Evolutionary conservation across 1,140 invertebrate genomes (phyloP), one percentile per base, ranked within the genome.

Genomic region (Heliconius melpomene): DNA sequence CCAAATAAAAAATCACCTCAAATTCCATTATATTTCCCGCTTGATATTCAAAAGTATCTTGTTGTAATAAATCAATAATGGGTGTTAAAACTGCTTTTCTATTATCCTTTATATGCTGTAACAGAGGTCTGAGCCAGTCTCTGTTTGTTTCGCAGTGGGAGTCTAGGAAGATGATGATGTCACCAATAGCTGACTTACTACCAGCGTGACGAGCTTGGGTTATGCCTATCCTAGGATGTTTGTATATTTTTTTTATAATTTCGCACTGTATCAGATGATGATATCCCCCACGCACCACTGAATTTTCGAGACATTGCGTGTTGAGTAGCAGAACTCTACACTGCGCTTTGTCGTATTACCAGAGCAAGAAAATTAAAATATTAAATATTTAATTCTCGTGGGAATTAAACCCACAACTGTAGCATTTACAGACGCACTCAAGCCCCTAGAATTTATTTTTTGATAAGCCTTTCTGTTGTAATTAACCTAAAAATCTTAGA

Each of bases 111-210:
- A 99, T 98, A 81, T 98, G 95, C 83, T 97, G 95, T 70, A 99
- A 93, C 46, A 99, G 90, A 1, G 98, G 98, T 89, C 99, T 97
- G 74, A 99, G 95, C 98, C 98, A 98, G 88, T 97, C 95, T 80
- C 94, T 90, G 82, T 96, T 97, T 7, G 96, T 96, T 96, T 99
- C 98, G 95, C 98, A 99, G 92, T 99, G 98, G 7, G 98, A 98
- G 95, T 99, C 98, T 72, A 99, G 95, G 91, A 99, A 99, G n/a
- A 98, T 96, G 46, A 99, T 92, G 32, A 98, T 97, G 91, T 99
- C 97, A 1, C 98, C 91, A 2, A 18, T 66, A 96, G 83, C 92
- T 90, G 78, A 98, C 96, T 85, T 95, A 92, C 87, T 96, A 93
- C 77, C 98, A 96, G 80, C 98, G 97, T 87, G 96, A 95, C 85